These are phyloP conservation scores for Galaxias olidus DNA, from an alignment of 2,797 vertebrate species.

Conservation along the genomic window DNA sequence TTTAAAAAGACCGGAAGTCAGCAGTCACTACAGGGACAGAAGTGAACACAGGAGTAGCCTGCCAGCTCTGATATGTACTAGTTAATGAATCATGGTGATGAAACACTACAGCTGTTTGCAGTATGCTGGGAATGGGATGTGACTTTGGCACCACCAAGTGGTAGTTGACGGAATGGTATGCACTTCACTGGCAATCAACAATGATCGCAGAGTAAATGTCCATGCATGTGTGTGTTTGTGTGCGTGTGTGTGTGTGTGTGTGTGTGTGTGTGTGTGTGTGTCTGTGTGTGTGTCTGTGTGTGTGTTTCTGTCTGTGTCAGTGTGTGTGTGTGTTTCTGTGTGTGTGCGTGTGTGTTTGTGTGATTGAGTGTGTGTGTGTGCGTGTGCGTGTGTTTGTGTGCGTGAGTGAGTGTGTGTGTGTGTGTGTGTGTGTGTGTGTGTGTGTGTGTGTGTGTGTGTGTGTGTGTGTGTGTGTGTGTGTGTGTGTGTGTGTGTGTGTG, in stretches of 20 bases:
- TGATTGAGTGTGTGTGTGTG: not conserved
- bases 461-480: conserved; percentile 3
- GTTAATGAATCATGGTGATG: no score
- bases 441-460: conserved; percentile 8
- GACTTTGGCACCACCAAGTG: not conserved
- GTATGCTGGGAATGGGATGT: no score
- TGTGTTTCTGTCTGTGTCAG: not conserved
- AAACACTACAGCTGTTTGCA: no score
- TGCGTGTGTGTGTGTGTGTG: no score
- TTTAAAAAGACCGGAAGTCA: no score
- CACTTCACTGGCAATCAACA: no score
- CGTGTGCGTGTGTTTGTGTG: not conserved
- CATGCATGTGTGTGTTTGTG: no score
- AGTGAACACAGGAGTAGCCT: no score
- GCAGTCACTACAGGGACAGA: no score
- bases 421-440: conserved; percentile 15
- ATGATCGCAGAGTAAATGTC: no score
- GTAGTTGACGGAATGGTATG: not conserved
- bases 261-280: no score
- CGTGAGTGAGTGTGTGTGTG: not conserved
- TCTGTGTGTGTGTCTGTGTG: conserved; percentile 7
- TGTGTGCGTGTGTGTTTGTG: not conserved
- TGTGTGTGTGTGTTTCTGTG: not conserved
- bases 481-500: conserved; percentile 2
- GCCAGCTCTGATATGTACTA: no score